Conservation (phyloP, 2,888 invertebrate species). For the Selenia dentaria region DNA sequence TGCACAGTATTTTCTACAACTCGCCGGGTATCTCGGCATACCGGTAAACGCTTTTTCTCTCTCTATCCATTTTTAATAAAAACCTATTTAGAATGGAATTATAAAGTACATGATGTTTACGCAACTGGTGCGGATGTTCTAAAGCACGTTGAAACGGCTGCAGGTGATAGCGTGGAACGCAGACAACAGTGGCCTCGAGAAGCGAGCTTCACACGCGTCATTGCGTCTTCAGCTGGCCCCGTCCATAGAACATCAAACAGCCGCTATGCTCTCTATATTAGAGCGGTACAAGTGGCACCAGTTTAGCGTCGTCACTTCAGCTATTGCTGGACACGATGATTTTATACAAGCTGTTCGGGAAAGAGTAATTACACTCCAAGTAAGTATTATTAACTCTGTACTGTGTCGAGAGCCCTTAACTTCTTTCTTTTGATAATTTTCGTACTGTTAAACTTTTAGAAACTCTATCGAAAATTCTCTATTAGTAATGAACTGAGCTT, state of each 20-base stretch:
- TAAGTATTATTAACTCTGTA: conserved; percentile 49
- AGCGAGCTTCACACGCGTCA: conserved; percentile 93
- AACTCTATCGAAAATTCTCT: too few species aligned
- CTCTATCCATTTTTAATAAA: conserved; percentile 25
- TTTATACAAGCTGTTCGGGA: conserved; percentile 97
- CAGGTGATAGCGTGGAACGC: conserved; percentile 98
- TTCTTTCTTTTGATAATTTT: too few species aligned
- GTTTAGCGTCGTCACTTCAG: conserved; percentile 96
- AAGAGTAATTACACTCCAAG: conserved; percentile 93
- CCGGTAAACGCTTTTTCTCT: conserved; percentile 85
- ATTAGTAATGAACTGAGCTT: too few species aligned
- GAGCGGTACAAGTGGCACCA: conserved; percentile 98
- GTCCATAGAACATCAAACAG: conserved; percentile 97
- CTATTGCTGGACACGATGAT: conserved; percentile 97
- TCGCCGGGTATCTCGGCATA: conserved; percentile 97
- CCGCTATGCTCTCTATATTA: conserved; percentile 97
- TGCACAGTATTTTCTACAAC: conserved; percentile 96
- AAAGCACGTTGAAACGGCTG: conserved; percentile 12
- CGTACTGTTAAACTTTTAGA: too few species aligned
- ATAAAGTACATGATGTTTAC: not conserved
- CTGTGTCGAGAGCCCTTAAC: too few species aligned
- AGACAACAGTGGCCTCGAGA: conserved; percentile 95
- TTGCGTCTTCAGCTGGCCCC: conserved; percentile 97
- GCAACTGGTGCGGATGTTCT: not conserved
- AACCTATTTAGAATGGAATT: not conserved